Evolutionary conservation across 2,888 invertebrate species (phyloP), one percentile per base, ranked within the genome.

Genomic region (Rotaria sp.): DNA sequence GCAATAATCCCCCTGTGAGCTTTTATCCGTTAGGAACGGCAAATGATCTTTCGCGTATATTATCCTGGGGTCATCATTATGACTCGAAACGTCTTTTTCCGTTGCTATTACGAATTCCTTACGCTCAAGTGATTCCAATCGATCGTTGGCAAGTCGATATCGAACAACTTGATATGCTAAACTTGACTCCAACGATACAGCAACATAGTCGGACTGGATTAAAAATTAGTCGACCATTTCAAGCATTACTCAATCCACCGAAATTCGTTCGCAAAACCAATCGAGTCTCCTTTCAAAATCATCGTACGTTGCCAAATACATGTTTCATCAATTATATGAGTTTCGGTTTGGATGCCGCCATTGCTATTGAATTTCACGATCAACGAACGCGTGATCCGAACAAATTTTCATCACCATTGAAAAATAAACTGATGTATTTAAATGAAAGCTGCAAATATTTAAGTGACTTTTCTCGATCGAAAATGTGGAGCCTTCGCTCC

Each of bases 11-110:
- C 0, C 95, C 98, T 0, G 96, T 98, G 13, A 97, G 96, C 38
- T 96, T 97, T 11, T 93, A 98, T 87, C 97, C 97, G 0, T 93
- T 98, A 0, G 98, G 98, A 86, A 98, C 98, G 0, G 98, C 98
- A 87, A 98, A 98, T 92, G 98, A 99, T 92, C 93, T 99, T 88
- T 96, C 97, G 0, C 93, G 97, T 86, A 95, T 96, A 3, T 93
- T 98, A 26, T 97, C 97, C 85, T 99, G 98, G 97, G 96, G 97
- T 86, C 96, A 96, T 89, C 96, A 97, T 86, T 97, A 97, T 26
- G n/a, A 57, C 1, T 1, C n/a, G 8, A 57, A 4, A 26, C 57
- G 3, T 57, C 10, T 57, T 8, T 10, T n/a, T 10, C 8, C 26
- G 11, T n/a, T 8, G 13, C 13, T 57, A 1, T 4, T 57, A 2